Base-by-base conservation (phyloP, 2,888 invertebrate genomes). In the Sisyra nigra region DNA sequence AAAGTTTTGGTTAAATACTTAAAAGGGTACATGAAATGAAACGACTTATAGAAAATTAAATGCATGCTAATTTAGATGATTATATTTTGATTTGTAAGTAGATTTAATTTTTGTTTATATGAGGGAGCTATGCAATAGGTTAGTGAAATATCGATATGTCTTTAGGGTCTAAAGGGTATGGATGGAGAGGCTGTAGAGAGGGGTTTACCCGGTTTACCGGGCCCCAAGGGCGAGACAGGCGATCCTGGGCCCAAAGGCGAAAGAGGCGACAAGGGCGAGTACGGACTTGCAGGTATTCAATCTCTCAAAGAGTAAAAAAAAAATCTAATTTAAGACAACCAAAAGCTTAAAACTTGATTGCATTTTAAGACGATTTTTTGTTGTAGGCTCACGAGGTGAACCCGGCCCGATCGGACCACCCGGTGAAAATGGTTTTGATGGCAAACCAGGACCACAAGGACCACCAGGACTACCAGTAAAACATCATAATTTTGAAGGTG, bases 401-500 rank as follows among this genome's bases (percentile, higher is more conserved):
- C 63, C 69, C 31, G 92, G 92, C 1, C 72, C 76, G 2, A 71
- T 76, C 48, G 91, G 88, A 19, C 71, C 79, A 11, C 67, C 80
- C 2, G 88, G 89, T 14, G 60, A 72, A 42, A 76, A 80, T 54
- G 89, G 88, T 30, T 61, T 75, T 45, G 74, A 79, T 48, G 88
- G 88, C 6, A 77, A 80, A 52, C 64, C 79, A n/a, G 89, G 89
- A 48, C 80, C 86, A 50, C 85, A 85, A 61, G 89, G 88, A 44
- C 87, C 88, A 10, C 88, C 88, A 18, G 88, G 88, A 50, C 69
- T 79, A 58, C 82, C 82, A 51, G 82, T 83, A 57, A 67, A 74
- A 61, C 48, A 45, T 35, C 39, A 44, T 41, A 38, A 34, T 32
- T 43, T 10, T 31, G 10, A 14, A 9, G 13, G 10, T 6, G 11